A percentile compares a stretch with the other conserved stretches of the same genome.
These are phyloP conservation scores for Aphidius gifuensis DNA, from an alignment of 1,140 invertebrate genomes.

Conservation along the genomic window DNA sequence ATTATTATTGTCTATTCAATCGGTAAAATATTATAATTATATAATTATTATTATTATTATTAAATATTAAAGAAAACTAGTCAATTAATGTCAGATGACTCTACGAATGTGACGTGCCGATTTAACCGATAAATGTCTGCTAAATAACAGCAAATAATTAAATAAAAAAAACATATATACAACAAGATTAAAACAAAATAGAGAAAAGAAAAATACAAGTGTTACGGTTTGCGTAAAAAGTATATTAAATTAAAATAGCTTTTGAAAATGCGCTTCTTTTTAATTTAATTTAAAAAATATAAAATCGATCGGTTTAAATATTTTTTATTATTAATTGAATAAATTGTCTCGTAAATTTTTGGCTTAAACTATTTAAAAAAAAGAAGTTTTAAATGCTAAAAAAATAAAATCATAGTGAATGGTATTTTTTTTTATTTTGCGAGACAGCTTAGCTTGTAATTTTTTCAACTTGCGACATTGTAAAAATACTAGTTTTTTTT, in stretches of 20 bases:
- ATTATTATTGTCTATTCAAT: background rate
- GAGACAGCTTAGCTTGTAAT: too few relatives aligned
- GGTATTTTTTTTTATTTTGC: too few relatives aligned
- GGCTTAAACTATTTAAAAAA: too few relatives aligned
- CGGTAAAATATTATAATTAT: constrained; percentile 17
- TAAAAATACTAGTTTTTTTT: too few relatives aligned
- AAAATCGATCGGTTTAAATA: constrained; percentile 2
- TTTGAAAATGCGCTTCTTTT: constrained; percentile 14
- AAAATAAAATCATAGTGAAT: too few relatives aligned
- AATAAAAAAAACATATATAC: background rate
- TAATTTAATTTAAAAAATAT: background rate
- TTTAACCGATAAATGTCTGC: background rate
- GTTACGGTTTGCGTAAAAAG: background rate
- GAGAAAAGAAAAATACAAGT: constrained; percentile 3
- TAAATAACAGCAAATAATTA: constrained; percentile 6
- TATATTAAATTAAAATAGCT: background rate
- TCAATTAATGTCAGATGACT: constrained; percentile 51
- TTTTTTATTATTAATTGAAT: constrained; percentile 1
- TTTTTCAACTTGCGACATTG: too few relatives aligned
- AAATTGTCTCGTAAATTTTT: too few relatives aligned
- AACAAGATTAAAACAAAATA: background rate
- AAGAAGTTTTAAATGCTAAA: too few relatives aligned
- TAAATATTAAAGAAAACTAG: constrained; percentile 34
- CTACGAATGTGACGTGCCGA: constrained; percentile 37
- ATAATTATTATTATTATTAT: constrained; percentile 32